Evolutionary conservation across 2,888 invertebrate species (phyloP).

Genomic region (Mongoloraphidia duomilia): DNA sequence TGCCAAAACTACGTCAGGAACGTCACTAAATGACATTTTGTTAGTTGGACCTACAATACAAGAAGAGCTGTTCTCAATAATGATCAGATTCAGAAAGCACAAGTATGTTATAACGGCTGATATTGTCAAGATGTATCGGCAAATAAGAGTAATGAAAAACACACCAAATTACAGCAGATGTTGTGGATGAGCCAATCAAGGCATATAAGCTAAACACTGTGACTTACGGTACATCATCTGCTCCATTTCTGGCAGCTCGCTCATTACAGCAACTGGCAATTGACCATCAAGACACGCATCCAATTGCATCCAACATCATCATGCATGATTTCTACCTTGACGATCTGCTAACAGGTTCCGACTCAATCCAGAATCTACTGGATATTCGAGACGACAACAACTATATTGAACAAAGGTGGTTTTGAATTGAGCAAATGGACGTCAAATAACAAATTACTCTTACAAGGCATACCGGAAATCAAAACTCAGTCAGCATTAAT

Average conservation of each 20-base stretch:
- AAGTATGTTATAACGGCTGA: not conserved
- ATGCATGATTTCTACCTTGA: not conserved
- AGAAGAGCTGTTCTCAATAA: not conserved
- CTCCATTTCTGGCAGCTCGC: slow-evolving; percentile 12
- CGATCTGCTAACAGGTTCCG: not conserved
- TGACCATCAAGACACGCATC: not conserved
- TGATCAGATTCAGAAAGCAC: not conserved
- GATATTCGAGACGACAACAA: not conserved
- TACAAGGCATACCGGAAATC: no score
- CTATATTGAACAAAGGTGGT: not conserved
- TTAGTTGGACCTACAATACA: not conserved
- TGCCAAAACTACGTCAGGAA: not conserved
- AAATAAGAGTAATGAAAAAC: no score
- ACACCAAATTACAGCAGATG: no score
- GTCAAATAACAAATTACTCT: no score
- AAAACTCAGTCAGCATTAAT: no score
- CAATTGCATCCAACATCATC: not conserved
- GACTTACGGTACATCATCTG: slow-evolving; percentile 12
- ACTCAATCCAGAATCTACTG: not conserved
- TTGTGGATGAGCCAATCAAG: no score
- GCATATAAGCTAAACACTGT: slow-evolving; percentile 4
- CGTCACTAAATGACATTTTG: not conserved
- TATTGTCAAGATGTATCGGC: not conserved
- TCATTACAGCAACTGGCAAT: not conserved
- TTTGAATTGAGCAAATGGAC: not conserved